A percentile compares a stretch with the other conserved stretches of the same genome.
phyloP scores from a whole-genome alignment of 2,113 vertebrate genomes.

The Ctenodactylus gundi region DNA sequence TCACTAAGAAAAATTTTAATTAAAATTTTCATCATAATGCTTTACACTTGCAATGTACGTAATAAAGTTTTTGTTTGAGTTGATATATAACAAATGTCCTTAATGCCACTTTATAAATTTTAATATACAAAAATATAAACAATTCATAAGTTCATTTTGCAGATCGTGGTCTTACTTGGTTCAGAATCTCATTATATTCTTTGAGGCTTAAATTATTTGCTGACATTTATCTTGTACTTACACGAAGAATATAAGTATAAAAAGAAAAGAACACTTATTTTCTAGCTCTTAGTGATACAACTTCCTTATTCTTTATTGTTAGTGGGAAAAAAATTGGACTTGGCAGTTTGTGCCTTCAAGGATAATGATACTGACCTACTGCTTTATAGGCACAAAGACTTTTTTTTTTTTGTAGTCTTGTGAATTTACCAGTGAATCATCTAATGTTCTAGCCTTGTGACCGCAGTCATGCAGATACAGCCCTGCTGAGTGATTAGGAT shows the following conservation, averaged over 20 bases:
- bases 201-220: conserved; percentile 15
- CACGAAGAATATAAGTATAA: conserved; percentile 15
- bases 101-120: background rate
- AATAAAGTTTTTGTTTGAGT: conserved; percentile 13
- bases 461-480: background rate
- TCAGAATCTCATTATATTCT: conserved; percentile 16
- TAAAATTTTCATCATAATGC: conserved; percentile 3
- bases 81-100: background rate
- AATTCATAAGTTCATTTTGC: background rate
- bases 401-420: conserved; percentile 28
- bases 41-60: background rate
- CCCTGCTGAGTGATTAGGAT: background rate
- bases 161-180: background rate
- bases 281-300: conserved; percentile 7
- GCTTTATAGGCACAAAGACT: background rate
- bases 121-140: background rate
- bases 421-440: conserved; percentile 36
- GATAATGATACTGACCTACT: background rate
- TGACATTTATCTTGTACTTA: conserved; percentile 40
- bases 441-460: background rate
- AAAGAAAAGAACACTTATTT: background rate
- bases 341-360: background rate
- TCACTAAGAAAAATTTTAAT: background rate
- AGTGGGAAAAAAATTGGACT: background rate
- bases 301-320: conserved; percentile 26